Conservation (phyloP, 1,140 invertebrate species). For the Aradophagus sp. region DNA sequence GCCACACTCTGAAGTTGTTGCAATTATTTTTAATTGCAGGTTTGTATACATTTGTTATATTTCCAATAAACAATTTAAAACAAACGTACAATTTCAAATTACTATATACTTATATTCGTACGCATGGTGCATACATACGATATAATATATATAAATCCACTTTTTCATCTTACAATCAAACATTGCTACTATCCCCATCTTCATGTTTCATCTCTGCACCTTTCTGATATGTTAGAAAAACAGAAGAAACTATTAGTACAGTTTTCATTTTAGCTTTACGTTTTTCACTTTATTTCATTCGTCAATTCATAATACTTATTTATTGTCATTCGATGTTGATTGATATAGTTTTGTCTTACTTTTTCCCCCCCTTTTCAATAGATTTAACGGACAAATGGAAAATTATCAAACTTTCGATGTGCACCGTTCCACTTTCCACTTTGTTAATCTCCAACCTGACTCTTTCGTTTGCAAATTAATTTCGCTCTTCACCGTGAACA, state of each 20-base stretch:
- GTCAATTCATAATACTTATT: conserved; percentile 63
- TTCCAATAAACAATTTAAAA: conserved; percentile 48
- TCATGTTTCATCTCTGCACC: conserved; percentile 32
- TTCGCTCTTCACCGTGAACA: conserved; percentile 22
- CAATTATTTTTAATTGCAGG: conserved; percentile 54
- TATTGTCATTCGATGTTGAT: conserved; percentile 65
- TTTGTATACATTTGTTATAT: conserved; percentile 32
- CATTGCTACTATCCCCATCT: conserved; percentile 53
- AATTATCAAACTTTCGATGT: conserved; percentile 56
- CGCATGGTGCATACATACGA: conserved; percentile 22
- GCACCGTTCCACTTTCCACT: conserved; percentile 44
- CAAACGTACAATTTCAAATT: conserved; percentile 37
- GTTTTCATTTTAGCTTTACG: conserved; percentile 24
- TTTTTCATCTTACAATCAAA: conserved; percentile 50
- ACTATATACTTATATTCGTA: conserved; percentile 54
- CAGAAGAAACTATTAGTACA: conserved; percentile 50
- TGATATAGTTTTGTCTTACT: conserved; percentile 42
- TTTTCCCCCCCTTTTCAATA: conserved; percentile 13
- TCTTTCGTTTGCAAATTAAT: conserved; percentile 28
- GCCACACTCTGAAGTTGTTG: conserved; percentile 8
- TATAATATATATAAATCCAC: conserved; percentile 51
- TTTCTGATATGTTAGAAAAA: conserved; percentile 59
- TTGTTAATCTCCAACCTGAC: conserved; percentile 1
- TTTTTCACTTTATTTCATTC: conserved; percentile 35
- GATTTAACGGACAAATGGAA: conserved; percentile 31